phyloP scores from a whole-genome alignment of 1,140 invertebrate species.

The Ceratosolen fusciceps region DNA sequence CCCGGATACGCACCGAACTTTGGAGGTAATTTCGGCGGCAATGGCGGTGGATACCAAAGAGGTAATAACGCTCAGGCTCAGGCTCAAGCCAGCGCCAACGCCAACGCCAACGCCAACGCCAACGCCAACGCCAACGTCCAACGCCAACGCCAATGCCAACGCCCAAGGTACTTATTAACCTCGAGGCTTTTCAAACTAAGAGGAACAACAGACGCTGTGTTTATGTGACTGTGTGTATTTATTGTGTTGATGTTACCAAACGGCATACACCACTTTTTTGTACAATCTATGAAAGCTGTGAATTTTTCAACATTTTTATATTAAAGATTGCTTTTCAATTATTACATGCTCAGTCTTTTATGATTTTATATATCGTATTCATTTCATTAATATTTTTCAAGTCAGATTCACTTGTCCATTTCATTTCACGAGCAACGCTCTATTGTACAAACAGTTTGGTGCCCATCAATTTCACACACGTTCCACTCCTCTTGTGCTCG shows the following conservation, averaged over 20 bases:
- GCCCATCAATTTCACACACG: too few species aligned
- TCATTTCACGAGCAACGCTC: too few species aligned
- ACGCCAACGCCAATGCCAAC: slow-evolving; percentile 29
- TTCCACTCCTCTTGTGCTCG: too few species aligned
- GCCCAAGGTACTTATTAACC: slow-evolving; percentile 33
- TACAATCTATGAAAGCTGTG: slow-evolving; percentile 1
- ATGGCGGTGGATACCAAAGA: background rate
- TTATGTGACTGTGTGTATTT: slow-evolving; percentile 23
- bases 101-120: slow-evolving; percentile 45
- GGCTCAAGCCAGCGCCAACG: slow-evolving; percentile 38
- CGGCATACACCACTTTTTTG: background rate
- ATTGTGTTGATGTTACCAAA: slow-evolving; percentile 9
- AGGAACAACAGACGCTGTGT: background rate
- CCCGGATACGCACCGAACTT: background rate
- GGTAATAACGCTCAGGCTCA: slow-evolving; percentile 48
- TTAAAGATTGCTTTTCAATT: slow-evolving; percentile 18
- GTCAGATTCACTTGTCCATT: too few species aligned
- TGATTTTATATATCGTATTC: background rate
- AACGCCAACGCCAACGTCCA: slow-evolving; percentile 20
- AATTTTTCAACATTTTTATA: slow-evolving; percentile 6
- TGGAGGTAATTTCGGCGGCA: background rate
- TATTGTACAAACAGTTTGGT: too few species aligned
- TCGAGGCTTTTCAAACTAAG: background rate
- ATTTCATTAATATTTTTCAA: too few species aligned
- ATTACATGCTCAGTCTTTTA: background rate